Evolutionary conservation across 2,113 vertebrate species (phyloP), one percentile per base, ranked within the genome.

Genomic region (Brevimyrus niger): DNA sequence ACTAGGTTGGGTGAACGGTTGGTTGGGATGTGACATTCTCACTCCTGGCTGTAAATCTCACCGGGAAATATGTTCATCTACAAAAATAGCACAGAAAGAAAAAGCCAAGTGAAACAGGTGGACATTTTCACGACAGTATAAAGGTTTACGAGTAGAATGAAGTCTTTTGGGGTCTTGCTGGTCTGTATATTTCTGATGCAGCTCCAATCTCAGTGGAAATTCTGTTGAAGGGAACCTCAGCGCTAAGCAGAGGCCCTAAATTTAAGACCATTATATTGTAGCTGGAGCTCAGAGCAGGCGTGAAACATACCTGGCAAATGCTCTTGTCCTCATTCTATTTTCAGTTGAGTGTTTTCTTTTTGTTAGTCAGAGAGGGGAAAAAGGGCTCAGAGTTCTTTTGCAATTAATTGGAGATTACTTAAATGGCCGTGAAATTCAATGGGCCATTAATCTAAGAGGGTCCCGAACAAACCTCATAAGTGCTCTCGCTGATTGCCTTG

Each of bases 381-480:
- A 84, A 13, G 82, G 38, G 21, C 82, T 47, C 38, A 23, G 44
- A 84, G 82, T 84, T 84, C 82, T 84, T 8, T 21, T 44, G 42
- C 44, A n/a, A 84, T 84, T 84, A 84, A 84, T 47, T 84, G 82
- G 9, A 47, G 17, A 46, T 84, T 13, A 84, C 82, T 84, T 84
- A 84, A 84, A 84, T n/a, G 82, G 23, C 44, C 82, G 82, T 44
- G 47, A 84, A 84, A 84, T 47, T 84, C 82, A 84, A 44, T 23
- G 82, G 82, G 6, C 82, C 82, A 84, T 84, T 84, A 84, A 47
- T 84, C 82, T 46, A 47, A 84, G 44, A 84, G 82, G 82, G 44
- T 84, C 8, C 44, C 19, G 44, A 47, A 10, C 76, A 82, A 82
- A 82, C 76, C 42, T 44, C 19, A 10, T 38, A 44, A 82, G 76